Percentiles rank a stretch among this genome's conserved stretches.
These are phyloP conservation scores for Amblyjoppa proteus DNA, from an alignment of 2,888 invertebrate genomes.

Conservation along the genomic window DNA sequence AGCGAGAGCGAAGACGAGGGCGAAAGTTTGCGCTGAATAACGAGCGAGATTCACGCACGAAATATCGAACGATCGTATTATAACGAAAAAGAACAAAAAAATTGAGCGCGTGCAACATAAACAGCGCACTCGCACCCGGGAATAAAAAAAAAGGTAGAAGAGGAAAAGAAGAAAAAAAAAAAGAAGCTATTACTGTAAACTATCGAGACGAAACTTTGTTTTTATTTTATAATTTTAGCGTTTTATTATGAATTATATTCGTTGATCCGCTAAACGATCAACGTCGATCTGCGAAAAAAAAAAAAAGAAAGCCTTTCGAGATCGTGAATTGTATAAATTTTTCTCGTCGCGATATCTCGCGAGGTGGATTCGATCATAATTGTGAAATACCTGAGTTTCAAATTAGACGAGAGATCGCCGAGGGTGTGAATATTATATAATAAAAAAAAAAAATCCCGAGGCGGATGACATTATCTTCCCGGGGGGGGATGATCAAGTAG, in stretches of 20 bases:
- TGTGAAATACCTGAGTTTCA: not conserved
- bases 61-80: constrained; percentile 39
- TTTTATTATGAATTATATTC: constrained; percentile 56
- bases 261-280: constrained; percentile 37
- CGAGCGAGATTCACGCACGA: constrained; percentile 30
- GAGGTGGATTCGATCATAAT: not conserved
- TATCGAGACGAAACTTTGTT: constrained; percentile 32
- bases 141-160: constrained; percentile 23
- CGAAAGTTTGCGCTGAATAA: constrained; percentile 31
- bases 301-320: not conserved
- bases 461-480: constrained; percentile 28
- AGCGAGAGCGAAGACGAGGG: constrained; percentile 52
- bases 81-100: constrained; percentile 41
- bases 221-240: constrained; percentile 9
- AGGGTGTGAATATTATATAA: constrained; percentile 31
- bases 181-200: constrained; percentile 22
- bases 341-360: constrained; percentile 50
- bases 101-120: constrained; percentile 33
- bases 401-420: constrained; percentile 8
- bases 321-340: constrained; percentile 62
- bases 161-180: not conserved
- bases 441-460: constrained; percentile 10
- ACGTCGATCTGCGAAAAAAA: constrained; percentile 14
- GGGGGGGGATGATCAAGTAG: constrained; percentile 14
- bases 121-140: constrained; percentile 40